phyloP scores from a whole-genome alignment of 2,797 vertebrate genomes.

The Danio kyathit region DNA sequence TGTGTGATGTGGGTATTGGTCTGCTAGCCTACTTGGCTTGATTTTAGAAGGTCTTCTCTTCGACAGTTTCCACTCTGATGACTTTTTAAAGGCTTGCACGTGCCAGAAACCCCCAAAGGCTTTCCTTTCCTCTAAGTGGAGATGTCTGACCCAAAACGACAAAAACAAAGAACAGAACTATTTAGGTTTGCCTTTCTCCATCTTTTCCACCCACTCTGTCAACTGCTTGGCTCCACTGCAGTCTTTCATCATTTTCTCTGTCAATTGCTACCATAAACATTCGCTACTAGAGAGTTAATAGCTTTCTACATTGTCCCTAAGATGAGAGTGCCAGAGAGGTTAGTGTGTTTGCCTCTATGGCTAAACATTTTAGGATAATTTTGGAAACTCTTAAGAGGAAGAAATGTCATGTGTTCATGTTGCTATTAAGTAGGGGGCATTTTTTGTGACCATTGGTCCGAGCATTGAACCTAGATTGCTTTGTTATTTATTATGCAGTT shows the following conservation, averaged over 20 bases:
- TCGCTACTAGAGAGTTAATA: neutral
- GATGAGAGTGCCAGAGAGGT: neutral
- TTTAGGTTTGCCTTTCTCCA: conserved; percentile 38
- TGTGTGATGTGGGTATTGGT: conserved; percentile 71
- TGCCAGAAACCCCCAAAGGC: conserved; percentile 38
- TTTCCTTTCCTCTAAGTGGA: neutral
- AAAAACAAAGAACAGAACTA: conserved; percentile 21
- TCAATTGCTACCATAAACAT: conserved; percentile 7
- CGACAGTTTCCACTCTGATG: conserved; percentile 37
- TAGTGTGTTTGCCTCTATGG: neutral
- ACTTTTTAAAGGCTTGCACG: conserved; percentile 62
- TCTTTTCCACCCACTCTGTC: conserved; percentile 20
- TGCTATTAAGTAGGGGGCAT: neutral
- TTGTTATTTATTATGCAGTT: neutral
- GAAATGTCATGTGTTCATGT: neutral
- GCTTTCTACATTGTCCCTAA: neutral
- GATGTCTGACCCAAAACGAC: conserved; percentile 37
- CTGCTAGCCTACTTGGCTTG: conserved; percentile 66
- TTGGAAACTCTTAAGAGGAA: neutral
- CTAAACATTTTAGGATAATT: neutral
- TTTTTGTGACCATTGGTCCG: neutral
- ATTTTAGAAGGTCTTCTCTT: conserved; percentile 55
- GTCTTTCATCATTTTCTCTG: conserved; percentile 17
- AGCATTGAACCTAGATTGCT: too few species aligned
- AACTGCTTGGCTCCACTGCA: conserved; percentile 13